Percentiles rank a stretch among this genome's conserved stretches.
These are phyloP conservation scores for Chionomys nivalis DNA, from an alignment of 2,113 vertebrate genomes.

Conservation along the genomic window DNA sequence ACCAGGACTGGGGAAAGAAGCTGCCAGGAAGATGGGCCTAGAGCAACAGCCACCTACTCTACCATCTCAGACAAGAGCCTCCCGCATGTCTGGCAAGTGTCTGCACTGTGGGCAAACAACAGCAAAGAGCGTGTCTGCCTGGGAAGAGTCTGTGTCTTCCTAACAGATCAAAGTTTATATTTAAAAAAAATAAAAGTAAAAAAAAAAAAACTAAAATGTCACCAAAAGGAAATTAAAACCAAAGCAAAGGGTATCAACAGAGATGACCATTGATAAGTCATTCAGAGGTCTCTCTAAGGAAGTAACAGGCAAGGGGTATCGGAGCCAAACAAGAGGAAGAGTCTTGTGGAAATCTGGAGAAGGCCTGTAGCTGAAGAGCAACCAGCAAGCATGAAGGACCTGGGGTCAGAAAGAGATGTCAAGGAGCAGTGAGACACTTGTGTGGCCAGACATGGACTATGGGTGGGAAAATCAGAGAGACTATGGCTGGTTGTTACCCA, in stretches of 20 bases:
- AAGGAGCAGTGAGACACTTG: neutral
- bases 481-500: fast-evolving
- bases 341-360: neutral
- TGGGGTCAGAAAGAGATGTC: neutral
- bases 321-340: neutral
- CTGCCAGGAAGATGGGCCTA: neutral
- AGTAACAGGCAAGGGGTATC: neutral
- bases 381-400: neutral
- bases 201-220: neutral
- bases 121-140: fast-evolving
- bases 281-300: neutral
- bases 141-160: neutral
- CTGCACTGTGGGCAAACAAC: neutral
- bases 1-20: neutral
- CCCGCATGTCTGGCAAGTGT: neutral
- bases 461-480: neutral
- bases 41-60: neutral
- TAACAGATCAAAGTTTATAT: neutral
- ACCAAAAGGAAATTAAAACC: neutral
- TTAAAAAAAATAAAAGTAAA: neutral
- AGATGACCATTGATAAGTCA: neutral
- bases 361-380: neutral
- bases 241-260: no score
- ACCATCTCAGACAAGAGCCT: neutral
- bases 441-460: fast-evolving